These are phyloP conservation scores for Brachypalpus laphriformis DNA, from an alignment of 2,888 invertebrate genomes.

Conservation along the genomic window DNA sequence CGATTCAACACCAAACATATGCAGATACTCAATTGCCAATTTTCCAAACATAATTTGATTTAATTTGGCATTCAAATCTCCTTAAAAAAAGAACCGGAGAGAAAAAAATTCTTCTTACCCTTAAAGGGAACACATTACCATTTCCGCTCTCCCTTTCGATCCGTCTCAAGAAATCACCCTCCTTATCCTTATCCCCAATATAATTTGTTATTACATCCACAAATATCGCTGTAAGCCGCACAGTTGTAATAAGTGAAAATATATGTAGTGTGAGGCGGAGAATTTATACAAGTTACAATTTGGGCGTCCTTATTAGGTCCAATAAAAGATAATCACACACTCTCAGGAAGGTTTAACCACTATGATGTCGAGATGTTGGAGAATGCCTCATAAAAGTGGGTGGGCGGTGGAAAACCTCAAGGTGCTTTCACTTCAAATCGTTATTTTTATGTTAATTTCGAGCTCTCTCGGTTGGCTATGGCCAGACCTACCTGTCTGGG, in stretches of 20 bases:
- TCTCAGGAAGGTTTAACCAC: slow-evolving; percentile 40
- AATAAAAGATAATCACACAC: slow-evolving; percentile 71
- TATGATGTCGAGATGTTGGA: slow-evolving; percentile 15
- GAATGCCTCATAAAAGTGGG: slow-evolving; percentile 7
- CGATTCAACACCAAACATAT: slow-evolving; percentile 29
- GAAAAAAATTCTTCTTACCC: slow-evolving; percentile 21
- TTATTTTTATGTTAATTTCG: slow-evolving; percentile 64
- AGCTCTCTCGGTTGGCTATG: background rate
- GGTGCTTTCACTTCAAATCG: slow-evolving; percentile 41
- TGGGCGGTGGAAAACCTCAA: background rate
- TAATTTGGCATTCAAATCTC: slow-evolving; percentile 40
- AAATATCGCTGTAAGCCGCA: slow-evolving; percentile 30
- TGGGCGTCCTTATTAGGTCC: slow-evolving; percentile 61
- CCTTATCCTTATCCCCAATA: slow-evolving; percentile 27
- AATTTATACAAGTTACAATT: slow-evolving; percentile 32
- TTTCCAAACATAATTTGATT: slow-evolving; percentile 48
- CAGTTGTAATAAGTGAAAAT: slow-evolving; percentile 62
- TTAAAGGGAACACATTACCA: slow-evolving; percentile 33
- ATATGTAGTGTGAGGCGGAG: slow-evolving; percentile 18
- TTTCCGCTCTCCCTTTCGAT: slow-evolving; percentile 6
- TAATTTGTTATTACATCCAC: slow-evolving; percentile 38
- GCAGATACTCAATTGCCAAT: slow-evolving; percentile 44
- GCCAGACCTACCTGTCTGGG: slow-evolving; percentile 12
- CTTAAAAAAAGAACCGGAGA: background rate
- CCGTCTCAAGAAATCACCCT: slow-evolving; percentile 8